A percentile compares a stretch with the other conserved stretches of the same genome.
These are phyloP conservation scores for Darevskia mixta DNA, from an alignment of 2,797 vertebrate species.

Conservation along the genomic window DNA sequence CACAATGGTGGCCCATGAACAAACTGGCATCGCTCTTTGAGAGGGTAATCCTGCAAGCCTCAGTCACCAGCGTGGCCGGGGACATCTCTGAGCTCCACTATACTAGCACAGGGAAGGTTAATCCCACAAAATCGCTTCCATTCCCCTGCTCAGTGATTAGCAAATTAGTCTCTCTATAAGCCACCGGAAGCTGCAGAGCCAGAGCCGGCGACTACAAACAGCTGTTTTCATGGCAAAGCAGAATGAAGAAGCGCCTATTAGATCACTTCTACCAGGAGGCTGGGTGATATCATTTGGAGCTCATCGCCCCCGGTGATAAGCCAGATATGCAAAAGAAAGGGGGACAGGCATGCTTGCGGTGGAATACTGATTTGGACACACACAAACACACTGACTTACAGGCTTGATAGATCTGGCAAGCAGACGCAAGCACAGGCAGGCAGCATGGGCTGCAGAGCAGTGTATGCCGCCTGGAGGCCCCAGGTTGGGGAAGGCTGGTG, in stretches of 20 bases:
- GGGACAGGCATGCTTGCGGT: neutral
- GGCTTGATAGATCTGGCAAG: neutral
- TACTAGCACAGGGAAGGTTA: neutral
- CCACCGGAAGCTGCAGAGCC: neutral
- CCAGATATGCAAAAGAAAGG: neutral
- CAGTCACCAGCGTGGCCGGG: neutral
- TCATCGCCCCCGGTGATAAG: neutral
- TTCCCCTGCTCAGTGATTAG: neutral
- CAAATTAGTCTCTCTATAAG: slow-evolving; percentile 15
- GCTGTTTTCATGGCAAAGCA: slow-evolving; percentile 8
- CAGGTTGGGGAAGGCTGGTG: no score
- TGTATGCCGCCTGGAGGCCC: no score
- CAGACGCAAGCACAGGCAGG: neutral
- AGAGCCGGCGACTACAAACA: neutral
- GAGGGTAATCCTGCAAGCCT: neutral
- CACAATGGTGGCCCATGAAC: neutral
- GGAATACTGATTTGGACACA: no score
- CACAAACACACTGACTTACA: no score
- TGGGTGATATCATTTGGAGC: neutral
- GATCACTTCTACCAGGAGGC: neutral
- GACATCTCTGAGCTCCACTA: neutral
- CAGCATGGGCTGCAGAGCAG: no score
- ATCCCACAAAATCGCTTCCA: neutral
- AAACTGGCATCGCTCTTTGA: neutral
- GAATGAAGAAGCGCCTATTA: neutral